Conservation (phyloP, 2,113 vertebrate species). For the Pterophyllum scalare region DNA sequence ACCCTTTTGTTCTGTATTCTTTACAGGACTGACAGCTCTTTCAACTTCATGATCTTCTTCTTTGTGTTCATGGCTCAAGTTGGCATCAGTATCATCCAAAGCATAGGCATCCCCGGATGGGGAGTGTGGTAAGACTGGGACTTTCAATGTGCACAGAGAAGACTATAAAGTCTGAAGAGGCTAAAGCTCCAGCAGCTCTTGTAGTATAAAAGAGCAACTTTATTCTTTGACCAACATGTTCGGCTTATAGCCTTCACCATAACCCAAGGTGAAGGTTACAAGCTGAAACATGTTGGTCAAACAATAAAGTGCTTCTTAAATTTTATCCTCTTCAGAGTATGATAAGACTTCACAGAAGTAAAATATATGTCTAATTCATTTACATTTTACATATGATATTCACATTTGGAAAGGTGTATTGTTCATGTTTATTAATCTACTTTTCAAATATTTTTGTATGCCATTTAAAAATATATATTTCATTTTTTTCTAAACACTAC, state of each 20-base stretch:
- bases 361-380: neutral
- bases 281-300: neutral
- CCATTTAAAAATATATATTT: neutral
- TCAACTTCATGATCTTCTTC: conserved; percentile 99
- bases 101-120: conserved; percentile 97
- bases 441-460: neutral
- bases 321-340: neutral
- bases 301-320: neutral
- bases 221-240: neutral
- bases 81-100: conserved; percentile 95
- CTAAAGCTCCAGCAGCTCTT: neutral
- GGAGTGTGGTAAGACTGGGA: conserved; percentile 91
- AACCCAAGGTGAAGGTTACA: neutral
- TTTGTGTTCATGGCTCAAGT: conserved; percentile 98
- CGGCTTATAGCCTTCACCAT: neutral
- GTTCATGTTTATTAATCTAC: neutral
- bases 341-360: neutral
- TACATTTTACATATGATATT: neutral
- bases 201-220: neutral
- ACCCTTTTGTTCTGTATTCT: neutral
- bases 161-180: neutral
- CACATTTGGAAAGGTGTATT: neutral
- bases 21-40: conserved; percentile 94
- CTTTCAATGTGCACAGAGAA: neutral
- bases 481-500: too few species aligned